Percentiles rank a stretch among this genome's conserved stretches.
These are phyloP conservation scores for Magallana ariakensis DNA, from an alignment of 1,140 invertebrate species.

Conservation along the genomic window DNA sequence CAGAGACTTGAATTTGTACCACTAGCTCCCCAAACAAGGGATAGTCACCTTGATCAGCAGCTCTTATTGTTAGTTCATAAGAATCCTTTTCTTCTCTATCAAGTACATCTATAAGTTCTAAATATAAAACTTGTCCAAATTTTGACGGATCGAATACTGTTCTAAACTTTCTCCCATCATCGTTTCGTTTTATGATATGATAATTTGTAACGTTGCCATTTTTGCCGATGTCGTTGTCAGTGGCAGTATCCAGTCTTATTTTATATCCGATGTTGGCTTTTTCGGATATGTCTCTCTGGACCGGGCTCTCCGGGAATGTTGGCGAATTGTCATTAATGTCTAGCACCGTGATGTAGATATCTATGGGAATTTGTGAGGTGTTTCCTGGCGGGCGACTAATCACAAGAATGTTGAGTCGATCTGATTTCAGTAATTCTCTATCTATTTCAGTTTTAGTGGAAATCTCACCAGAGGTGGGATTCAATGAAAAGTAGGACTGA, in stretches of 20 bases:
- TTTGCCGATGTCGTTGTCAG: conserved; percentile 82
- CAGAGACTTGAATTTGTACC: conserved; percentile 91
- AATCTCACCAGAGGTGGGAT: conserved; percentile 59
- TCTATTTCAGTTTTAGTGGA: conserved; percentile 62
- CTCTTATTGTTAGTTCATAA: conserved; percentile 91
- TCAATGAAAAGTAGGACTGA: conserved; percentile 61
- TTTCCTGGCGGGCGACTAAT: conserved; percentile 35
- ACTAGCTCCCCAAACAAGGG: conserved; percentile 86
- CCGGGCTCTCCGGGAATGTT: conserved; percentile 82
- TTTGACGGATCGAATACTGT: conserved; percentile 57
- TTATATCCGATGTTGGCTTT: conserved; percentile 83
- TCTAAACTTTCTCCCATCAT: conserved; percentile 65
- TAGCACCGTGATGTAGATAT: conserved; percentile 69
- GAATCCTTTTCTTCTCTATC: conserved; percentile 89
- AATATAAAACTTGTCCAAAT: conserved; percentile 63
- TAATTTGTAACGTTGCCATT: conserved; percentile 69
- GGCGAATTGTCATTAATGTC: conserved; percentile 97
- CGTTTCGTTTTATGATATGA: conserved; percentile 65
- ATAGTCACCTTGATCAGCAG: conserved; percentile 87
- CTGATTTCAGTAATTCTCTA: conserved; percentile 60
- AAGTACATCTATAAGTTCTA: conserved; percentile 86
- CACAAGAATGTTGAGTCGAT: conserved; percentile 53
- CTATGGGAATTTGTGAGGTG: conserved; percentile 61
- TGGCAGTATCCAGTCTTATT: conserved; percentile 82
- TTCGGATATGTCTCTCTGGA: conserved; percentile 61